A percentile compares a stretch with the other conserved stretches of the same genome.
Evolutionary conservation across 2,797 vertebrate genomes (phyloP).

Genomic region (Centropyge bicolor): DNA sequence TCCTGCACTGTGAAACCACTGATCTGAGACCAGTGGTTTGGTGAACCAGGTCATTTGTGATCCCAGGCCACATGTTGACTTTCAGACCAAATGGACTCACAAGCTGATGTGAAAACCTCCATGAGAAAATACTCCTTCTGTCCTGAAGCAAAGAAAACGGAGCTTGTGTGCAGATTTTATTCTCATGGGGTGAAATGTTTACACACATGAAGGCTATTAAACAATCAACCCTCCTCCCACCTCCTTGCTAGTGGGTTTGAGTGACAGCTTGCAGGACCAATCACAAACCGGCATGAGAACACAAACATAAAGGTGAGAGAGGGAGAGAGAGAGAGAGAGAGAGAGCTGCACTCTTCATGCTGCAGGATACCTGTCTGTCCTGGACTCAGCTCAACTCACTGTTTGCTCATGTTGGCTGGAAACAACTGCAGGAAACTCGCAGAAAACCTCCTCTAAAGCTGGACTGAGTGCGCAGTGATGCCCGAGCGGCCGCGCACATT

Average conservation of each 20-base stretch:
- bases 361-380: slow-evolving; percentile 47
- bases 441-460: background rate
- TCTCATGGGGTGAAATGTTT: background rate
- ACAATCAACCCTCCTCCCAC: no score
- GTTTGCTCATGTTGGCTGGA: background rate
- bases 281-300: background rate
- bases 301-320: background rate
- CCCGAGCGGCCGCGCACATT: background rate
- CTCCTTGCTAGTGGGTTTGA: background rate
- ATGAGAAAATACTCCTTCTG: accelerated
- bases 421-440: background rate
- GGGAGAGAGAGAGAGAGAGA: background rate
- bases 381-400: slow-evolving; percentile 10
- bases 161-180: background rate
- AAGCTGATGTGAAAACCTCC: background rate
- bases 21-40: slow-evolving; percentile 14
- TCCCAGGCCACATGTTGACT: background rate
- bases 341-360: background rate
- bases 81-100: background rate
- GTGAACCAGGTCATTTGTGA: slow-evolving; percentile 4
- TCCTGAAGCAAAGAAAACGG: background rate
- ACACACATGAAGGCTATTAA: background rate
- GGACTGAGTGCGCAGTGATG: slow-evolving; percentile 38
- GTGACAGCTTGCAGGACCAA: slow-evolving; percentile 34
- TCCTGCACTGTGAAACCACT: background rate